These are phyloP conservation scores for Macropis europaea DNA, from an alignment of 2,888 invertebrate genomes.

Conservation along the genomic window DNA sequence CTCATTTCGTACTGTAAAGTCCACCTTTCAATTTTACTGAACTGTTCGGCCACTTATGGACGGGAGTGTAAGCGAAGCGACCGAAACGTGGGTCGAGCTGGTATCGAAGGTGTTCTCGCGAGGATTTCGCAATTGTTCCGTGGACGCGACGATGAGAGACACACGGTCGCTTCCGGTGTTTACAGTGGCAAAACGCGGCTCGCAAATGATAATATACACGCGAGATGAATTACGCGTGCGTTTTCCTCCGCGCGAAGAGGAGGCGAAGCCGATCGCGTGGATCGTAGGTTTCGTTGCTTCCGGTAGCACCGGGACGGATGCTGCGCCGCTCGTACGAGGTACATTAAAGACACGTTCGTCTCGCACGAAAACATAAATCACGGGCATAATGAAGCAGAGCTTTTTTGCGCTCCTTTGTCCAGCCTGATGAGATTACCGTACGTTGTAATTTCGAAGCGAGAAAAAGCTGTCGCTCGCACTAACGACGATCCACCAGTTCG, in stretches of 20 bases:
- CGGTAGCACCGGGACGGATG: slow-evolving; percentile 23
- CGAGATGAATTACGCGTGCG: slow-evolving; percentile 45
- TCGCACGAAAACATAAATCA: slow-evolving; percentile 29
- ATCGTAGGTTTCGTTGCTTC: slow-evolving; percentile 40
- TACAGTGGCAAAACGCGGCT: slow-evolving; percentile 44
- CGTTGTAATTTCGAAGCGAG: no score
- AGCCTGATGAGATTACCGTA: slow-evolving; percentile 4
- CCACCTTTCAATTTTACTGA: no score
- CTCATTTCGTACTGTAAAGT: no score
- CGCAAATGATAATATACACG: slow-evolving; percentile 56
- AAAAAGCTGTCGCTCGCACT: no score
- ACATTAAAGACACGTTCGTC: slow-evolving; percentile 2
- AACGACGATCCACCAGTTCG: no score
- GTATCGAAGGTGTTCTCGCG: neutral
- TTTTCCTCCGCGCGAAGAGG: slow-evolving; percentile 14
- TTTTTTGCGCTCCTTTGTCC: slow-evolving; percentile 1
- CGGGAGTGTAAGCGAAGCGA: no score
- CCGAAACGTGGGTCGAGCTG: no score
- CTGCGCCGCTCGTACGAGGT: neutral
- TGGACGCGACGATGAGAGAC: slow-evolving; percentile 18
- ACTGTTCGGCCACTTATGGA: no score
- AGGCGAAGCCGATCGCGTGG: slow-evolving; percentile 29
- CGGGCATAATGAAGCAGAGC: slow-evolving; percentile 6
- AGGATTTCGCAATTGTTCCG: slow-evolving; percentile 30
- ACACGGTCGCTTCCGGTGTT: slow-evolving; percentile 56